phyloP scores from a whole-genome alignment of 2,888 invertebrate genomes.

The Eurytoma californica region DNA sequence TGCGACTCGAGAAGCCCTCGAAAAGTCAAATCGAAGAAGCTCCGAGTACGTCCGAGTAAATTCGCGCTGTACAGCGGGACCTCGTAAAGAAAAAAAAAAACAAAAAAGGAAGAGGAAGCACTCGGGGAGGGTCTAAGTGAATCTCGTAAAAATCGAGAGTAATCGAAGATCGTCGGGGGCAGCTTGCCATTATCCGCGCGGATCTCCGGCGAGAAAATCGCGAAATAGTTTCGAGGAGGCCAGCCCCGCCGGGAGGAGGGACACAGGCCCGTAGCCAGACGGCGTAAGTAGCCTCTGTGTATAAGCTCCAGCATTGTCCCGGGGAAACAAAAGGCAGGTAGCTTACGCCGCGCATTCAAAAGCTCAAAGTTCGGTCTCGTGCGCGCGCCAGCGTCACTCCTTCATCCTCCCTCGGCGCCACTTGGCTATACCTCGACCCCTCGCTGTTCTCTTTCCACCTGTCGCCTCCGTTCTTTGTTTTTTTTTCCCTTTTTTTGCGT shows the following conservation, averaged over 20 bases:
- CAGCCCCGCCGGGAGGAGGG: slow-evolving; percentile 30
- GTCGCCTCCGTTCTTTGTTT: not conserved
- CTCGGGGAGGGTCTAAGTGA: slow-evolving; percentile 28
- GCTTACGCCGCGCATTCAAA: slow-evolving; percentile 67
- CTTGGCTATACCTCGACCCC: too few relatives aligned
- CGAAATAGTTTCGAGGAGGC: slow-evolving; percentile 58
- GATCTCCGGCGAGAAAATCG: slow-evolving; percentile 54
- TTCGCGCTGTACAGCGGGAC: not conserved
- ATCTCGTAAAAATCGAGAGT: slow-evolving; percentile 52
- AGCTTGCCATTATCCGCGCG: slow-evolving; percentile 36
- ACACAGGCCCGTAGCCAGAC: slow-evolving; percentile 47
- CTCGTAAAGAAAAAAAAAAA: not conserved
- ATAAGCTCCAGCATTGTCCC: slow-evolving; percentile 67
- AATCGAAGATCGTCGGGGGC: slow-evolving; percentile 37
- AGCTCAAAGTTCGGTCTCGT: slow-evolving; percentile 68
- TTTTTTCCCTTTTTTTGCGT: not conserved
- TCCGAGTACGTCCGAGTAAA: not conserved
- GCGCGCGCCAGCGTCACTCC: slow-evolving; percentile 7
- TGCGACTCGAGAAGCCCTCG: too few relatives aligned
- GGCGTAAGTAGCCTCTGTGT: slow-evolving; percentile 58
- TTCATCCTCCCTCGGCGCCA: too few relatives aligned
- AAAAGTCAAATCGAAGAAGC: too few relatives aligned
- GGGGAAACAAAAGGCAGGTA: slow-evolving; percentile 69
- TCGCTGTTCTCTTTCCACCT: too few relatives aligned
- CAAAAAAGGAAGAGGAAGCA: too few relatives aligned